A percentile compares a stretch with the other conserved stretches of the same genome.
phyloP scores from a whole-genome alignment of 2,113 vertebrate species.

The Hippocampus zosterae region DNA sequence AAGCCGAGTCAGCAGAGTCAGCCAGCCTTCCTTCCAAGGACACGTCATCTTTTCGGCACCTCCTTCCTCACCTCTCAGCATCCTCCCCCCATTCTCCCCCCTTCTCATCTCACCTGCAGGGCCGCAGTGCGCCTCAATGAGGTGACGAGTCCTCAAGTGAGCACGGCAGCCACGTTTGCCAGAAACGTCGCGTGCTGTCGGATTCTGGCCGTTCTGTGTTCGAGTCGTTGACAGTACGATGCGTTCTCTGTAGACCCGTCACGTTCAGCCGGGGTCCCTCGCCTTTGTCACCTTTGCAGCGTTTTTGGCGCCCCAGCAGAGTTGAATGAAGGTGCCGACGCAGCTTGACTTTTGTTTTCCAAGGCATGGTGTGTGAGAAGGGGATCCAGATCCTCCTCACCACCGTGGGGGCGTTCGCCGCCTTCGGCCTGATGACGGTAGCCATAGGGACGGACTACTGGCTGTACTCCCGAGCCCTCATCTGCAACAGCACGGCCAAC shows the following conservation, averaged over 20 bases:
- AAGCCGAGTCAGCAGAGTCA: conserved; percentile 66
- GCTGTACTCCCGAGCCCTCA: conserved; percentile 88
- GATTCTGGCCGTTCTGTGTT: neutral
- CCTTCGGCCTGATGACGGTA: conserved; percentile 94
- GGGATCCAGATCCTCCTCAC: conserved; percentile 89
- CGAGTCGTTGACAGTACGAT: neutral
- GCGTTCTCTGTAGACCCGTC: too few relatives aligned
- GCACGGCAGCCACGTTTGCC: neutral
- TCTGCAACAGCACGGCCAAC: conserved; percentile 89
- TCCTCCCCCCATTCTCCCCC: conserved; percentile 1
- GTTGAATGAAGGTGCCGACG: neutral
- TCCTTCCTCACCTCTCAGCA: conserved; percentile 15
- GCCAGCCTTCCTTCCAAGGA: conserved; percentile 64
- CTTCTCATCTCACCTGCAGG: conserved; percentile 29
- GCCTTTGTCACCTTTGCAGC: too few relatives aligned
- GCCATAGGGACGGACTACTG: conserved; percentile 94
- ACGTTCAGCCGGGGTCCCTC: too few relatives aligned
- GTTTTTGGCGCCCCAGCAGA: too few relatives aligned
- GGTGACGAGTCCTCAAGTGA: neutral
- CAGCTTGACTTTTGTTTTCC: conserved; percentile 39
- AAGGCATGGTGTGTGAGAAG: conserved; percentile 89
- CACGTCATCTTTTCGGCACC: conserved; percentile 46
- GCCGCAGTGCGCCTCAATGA: conserved; percentile 7
- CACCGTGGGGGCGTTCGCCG: conserved; percentile 87
- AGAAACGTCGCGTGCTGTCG: neutral